phyloP scores from a whole-genome alignment of 35 echinoderm and acorn worm species.

The Holothuria glaberrima region DNA sequence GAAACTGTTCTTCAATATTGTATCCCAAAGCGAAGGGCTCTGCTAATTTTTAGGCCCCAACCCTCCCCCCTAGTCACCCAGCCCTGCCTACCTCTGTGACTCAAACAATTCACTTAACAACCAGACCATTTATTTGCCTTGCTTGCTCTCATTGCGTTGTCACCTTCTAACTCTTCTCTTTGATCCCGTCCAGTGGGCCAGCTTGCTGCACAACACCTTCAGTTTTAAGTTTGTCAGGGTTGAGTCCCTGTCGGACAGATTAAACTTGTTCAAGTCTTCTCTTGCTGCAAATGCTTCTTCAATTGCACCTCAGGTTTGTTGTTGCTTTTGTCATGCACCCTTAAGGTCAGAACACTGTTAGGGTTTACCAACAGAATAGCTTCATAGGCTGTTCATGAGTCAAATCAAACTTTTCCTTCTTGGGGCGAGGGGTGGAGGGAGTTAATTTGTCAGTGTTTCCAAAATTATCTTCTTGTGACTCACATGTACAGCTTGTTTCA shows the following conservation, averaged over 20 bases:
- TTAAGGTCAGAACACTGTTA: not conserved
- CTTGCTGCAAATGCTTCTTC: constrained; percentile 43
- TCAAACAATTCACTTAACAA: not conserved
- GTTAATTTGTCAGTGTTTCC: no score
- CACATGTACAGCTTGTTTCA: no score
- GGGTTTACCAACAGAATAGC: no score
- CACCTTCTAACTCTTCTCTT: constrained; percentile 3
- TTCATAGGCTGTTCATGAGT: no score
- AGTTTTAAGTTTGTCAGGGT: constrained; percentile 61
- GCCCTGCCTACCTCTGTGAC: no score
- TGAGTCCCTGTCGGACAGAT: constrained; percentile 10
- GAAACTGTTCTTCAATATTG: no score
- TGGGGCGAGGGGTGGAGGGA: no score
- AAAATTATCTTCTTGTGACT: no score
- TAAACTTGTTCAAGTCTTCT: constrained; percentile 49
- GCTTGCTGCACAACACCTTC: constrained; percentile 58
- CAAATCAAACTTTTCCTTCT: no score
- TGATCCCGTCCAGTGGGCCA: constrained; percentile 40
- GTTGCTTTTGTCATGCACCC: constrained; percentile 20
- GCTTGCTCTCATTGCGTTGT: not conserved
- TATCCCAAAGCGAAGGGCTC: no score
- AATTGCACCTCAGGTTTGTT: constrained; percentile 29
- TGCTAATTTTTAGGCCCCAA: no score
- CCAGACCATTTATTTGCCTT: not conserved
- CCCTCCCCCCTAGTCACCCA: no score